Base-by-base conservation (phyloP, 2,888 invertebrate genomes). In the Amorpha juglandis region DNA sequence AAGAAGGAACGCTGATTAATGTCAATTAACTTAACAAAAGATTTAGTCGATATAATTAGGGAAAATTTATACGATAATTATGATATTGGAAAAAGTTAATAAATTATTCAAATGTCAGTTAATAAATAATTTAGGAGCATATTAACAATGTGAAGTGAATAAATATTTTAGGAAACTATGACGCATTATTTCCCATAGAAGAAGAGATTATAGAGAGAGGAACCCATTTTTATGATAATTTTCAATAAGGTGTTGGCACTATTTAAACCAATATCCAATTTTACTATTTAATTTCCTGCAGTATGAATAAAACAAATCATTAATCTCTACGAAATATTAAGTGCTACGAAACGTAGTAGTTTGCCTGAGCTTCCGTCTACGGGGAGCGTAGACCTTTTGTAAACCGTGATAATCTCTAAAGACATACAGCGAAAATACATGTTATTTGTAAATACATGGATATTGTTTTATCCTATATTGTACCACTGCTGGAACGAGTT, bases 271-370 rank as follows among this genome's bases (percentile, higher is more conserved):
- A n/a, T n/a, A n/a, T n/a, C 1, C 11, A 47, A 47, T 3, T 47
- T 38, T 9, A 6, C 9, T 9, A 7, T 38, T 38, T 38, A 0
- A 38, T 38, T 38, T 38, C 38, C 7, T 9, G 1, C 38, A 38
- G 2, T 9, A 38, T 9, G 9, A 9, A 38, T 38, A 38, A 51
- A 8, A 7, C 3, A 11, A 19, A 2, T 51, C 8, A 11, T 21
- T 7, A 19, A 51, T 7, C 27, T 9, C 12, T 27, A 3, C 7
- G 12, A 27, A 27, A 27, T 9, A 9, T 33, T 33, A 6, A 27
- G 52, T 27, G n/a, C 55, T 38, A 38, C 55, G 55, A 55, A 55
- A 35, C 38, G 55, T 55, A 38, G 55, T 35, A 38, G 1, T 38
- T 52, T 16, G 38, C 8, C 55, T 55, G 38, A 35, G 16, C 33